Conservation (phyloP, 2,888 invertebrate genomes). For the Pyrrhia umbra region DNA sequence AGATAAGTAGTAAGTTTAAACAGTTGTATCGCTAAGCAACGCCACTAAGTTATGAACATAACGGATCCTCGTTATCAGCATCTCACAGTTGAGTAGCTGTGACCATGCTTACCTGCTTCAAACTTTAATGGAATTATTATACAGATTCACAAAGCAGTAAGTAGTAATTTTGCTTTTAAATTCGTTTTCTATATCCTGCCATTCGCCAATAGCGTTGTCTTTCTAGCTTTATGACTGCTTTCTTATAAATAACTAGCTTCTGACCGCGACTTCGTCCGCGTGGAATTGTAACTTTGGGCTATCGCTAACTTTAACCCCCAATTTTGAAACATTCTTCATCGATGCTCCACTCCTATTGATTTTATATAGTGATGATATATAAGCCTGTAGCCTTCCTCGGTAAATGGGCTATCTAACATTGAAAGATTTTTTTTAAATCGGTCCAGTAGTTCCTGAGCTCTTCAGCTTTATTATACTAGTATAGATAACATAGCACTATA, state of each 20-base stretch:
- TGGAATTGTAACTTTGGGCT: too few relatives aligned
- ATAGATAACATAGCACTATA: too few relatives aligned
- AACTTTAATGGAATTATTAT: slow-evolving; percentile 19
- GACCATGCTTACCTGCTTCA: slow-evolving; percentile 15
- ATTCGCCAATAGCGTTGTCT: not conserved
- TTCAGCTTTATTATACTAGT: too few relatives aligned
- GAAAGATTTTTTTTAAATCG: too few relatives aligned
- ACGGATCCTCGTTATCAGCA: slow-evolving; percentile 33
- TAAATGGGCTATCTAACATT: too few relatives aligned
- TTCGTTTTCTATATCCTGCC: not conserved
- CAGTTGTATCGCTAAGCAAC: slow-evolving; percentile 38
- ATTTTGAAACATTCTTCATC: too few relatives aligned
- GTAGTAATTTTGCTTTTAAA: not conserved
- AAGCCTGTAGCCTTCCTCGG: too few relatives aligned
- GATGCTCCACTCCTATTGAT: too few relatives aligned
- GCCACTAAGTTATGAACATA: slow-evolving; percentile 20
- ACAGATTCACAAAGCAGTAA: not conserved
- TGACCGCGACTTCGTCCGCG: too few relatives aligned
- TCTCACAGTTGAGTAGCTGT: slow-evolving; percentile 37
- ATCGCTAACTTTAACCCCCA: too few relatives aligned
- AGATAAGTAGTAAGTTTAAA: slow-evolving; percentile 43
- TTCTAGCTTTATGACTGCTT: not conserved
- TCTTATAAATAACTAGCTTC: not conserved
- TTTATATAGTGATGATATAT: too few relatives aligned
- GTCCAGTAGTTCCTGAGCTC: too few relatives aligned